Base-by-base conservation (phyloP, 2,113 vertebrate species). In the Ovis canadensis region DNA sequence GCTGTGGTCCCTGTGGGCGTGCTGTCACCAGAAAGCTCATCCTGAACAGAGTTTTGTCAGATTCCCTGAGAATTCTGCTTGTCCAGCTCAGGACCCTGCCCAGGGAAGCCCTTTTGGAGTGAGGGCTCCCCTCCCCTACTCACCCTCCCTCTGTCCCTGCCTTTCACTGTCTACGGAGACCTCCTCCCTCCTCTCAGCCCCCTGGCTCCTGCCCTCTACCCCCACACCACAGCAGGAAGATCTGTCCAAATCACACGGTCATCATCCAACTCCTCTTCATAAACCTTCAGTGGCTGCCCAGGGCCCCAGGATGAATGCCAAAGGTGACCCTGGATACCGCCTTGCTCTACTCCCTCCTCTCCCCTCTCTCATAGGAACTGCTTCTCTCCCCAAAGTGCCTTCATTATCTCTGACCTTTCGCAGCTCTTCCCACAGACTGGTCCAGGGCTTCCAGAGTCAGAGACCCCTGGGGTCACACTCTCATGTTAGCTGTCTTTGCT, bases 1-100 rank as follows among this genome's bases (percentile, higher is more conserved):
- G 15, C 33, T n/a, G 52, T 59, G 10, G 33, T 8, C 54, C 11
- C 31, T 10, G 40, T 7, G 19, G 50, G 17, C 1, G 0, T 3
- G 3, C 19, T 59, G 17, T n/a, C 43, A 13, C 54, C 13, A 36
- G 64, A 23, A 59, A 77, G 40, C 16, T 23, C 82, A 36, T 59
- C 40, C 16, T 11, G 57, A 48, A 4, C 5, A 6, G 15, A 74
- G 21, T 23, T 8, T 21, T 5, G 52, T 7, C 2, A 12, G 5
- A 9, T 16, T 57, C 54, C 23, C 82, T 48, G 31, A 4, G 14
- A 12, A 12, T 19, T 8, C 31, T 3, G 40, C 3, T 12, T 55
- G 64, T 14, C 5, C 1, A 36, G 43, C 31, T 3, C 33, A 36
- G 25, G 23, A 45, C 15, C 50, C 11, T n/a, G 10, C 52, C 31